phyloP scores from a whole-genome alignment of 2,113 vertebrate genomes.

The Lipotes vexillifer region DNA sequence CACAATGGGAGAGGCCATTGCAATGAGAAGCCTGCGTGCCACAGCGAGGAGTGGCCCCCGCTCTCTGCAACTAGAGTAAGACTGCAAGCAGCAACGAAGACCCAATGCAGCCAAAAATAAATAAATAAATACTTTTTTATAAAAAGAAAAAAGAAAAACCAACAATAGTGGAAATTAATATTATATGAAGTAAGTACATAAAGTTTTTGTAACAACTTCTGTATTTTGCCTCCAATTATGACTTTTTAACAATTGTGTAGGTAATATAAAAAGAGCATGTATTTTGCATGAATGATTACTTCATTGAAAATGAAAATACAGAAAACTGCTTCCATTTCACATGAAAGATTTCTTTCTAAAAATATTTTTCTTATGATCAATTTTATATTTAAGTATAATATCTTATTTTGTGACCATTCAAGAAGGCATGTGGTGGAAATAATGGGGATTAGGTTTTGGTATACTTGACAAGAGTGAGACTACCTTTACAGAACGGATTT shows the following conservation, averaged over 20 bases:
- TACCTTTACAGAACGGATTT: background rate
- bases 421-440: background rate
- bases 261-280: background rate
- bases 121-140: too few species aligned
- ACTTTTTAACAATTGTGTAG: background rate
- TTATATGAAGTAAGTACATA: background rate
- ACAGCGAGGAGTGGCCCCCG: too few species aligned
- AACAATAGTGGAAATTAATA: background rate
- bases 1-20: too few species aligned
- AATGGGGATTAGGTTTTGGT: background rate
- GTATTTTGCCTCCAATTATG: background rate
- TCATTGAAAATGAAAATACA: conserved; percentile 5
- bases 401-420: conserved; percentile 8
- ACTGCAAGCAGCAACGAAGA: too few species aligned
- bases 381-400: background rate
- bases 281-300: background rate
- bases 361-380: conserved; percentile 4
- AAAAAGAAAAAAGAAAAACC: too few species aligned
- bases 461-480: background rate
- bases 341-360: background rate
- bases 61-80: too few species aligned
- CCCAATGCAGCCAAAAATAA: too few species aligned
- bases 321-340: background rate
- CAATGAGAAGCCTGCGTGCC: too few species aligned
- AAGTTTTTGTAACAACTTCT: background rate